These are phyloP conservation scores for Crenichthys baileyi DNA, from an alignment of 2,797 vertebrate genomes.

Conservation along the genomic window DNA sequence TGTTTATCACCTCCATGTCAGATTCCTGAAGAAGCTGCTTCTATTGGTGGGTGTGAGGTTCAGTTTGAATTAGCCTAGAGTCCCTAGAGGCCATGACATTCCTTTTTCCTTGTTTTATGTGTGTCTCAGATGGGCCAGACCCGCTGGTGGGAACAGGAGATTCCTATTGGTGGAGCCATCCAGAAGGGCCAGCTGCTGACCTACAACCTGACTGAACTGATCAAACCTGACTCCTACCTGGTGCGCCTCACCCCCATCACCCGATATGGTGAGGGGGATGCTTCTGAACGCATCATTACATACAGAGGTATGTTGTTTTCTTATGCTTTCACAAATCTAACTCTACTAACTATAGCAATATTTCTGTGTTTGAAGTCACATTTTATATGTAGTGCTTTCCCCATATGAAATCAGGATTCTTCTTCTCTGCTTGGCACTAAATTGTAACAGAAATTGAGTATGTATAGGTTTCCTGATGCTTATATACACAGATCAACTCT, in stretches of 20 bases:
- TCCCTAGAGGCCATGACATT: not conserved
- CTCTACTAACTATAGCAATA: not conserved
- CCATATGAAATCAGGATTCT: not conserved
- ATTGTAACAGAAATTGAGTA: not conserved
- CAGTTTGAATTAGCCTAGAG: not conserved
- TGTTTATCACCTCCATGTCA: too few relatives aligned
- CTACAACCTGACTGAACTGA: slow-evolving; percentile 93
- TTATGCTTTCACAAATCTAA: not conserved
- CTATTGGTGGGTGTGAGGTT: too few relatives aligned
- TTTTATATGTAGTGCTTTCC: not conserved
- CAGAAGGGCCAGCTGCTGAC: slow-evolving; percentile 92
- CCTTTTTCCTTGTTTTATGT: not conserved
- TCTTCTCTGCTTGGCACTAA: not conserved
- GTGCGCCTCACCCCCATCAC: slow-evolving; percentile 95
- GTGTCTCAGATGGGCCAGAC: slow-evolving; percentile 86
- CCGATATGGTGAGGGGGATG: slow-evolving; percentile 93
- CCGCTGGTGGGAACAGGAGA: slow-evolving; percentile 98
- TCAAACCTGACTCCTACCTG: slow-evolving; percentile 94
- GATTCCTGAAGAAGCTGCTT: too few relatives aligned
- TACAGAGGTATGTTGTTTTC: slow-evolving; percentile 73
- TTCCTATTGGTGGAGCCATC: slow-evolving; percentile 88
- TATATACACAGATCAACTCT: not conserved
- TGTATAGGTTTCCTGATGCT: not conserved
- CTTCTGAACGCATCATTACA: slow-evolving; percentile 90
- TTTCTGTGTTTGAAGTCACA: not conserved